phyloP scores from a whole-genome alignment of 1,140 invertebrate genomes.

The Eriocheir sinensis region DNA sequence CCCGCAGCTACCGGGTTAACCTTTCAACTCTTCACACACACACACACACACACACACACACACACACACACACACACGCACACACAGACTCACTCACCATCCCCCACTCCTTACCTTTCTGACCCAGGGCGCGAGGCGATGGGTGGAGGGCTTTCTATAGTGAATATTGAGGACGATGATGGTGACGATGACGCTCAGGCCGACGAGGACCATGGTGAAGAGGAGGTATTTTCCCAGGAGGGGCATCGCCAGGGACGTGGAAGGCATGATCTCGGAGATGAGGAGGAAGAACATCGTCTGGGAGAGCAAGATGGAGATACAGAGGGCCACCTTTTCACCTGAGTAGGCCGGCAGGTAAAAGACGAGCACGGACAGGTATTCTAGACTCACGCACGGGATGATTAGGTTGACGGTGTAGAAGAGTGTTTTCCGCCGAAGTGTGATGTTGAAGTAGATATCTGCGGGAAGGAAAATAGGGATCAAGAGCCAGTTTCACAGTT shows the following conservation, averaged over 20 bases:
- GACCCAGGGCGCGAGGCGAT: conserved; percentile 97
- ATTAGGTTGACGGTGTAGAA: conserved; percentile 99
- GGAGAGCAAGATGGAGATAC: conserved; percentile 98
- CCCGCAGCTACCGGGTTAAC: too few species aligned
- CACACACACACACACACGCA: neutral
- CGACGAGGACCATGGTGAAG: conserved; percentile 99
- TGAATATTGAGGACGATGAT: conserved; percentile 99
- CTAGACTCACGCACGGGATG: conserved; percentile 96
- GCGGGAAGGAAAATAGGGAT: conserved; percentile 80
- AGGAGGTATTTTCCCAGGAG: conserved; percentile 98
- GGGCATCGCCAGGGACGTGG: conserved; percentile 97
- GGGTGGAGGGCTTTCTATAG: conserved; percentile 98
- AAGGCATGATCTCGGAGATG: conserved; percentile 98
- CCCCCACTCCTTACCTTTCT: conserved; percentile 70
- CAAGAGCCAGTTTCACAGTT: too few species aligned
- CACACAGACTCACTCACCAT: neutral
- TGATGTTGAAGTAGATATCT: conserved; percentile 99
- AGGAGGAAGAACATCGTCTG: conserved; percentile 99
- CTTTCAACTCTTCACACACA: too few species aligned
- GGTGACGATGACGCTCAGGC: conserved; percentile 97
- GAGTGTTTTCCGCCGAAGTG: conserved; percentile 94
- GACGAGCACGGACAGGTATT: conserved; percentile 94
- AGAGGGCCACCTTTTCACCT: conserved; percentile 98
- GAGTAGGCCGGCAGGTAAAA: conserved; percentile 99
- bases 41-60: neutral